Percentiles rank a stretch among this genome's conserved stretches.
These are phyloP conservation scores for Cyanoramphus novaezelandiae DNA, from an alignment of 2,113 vertebrate species.

Conservation along the genomic window DNA sequence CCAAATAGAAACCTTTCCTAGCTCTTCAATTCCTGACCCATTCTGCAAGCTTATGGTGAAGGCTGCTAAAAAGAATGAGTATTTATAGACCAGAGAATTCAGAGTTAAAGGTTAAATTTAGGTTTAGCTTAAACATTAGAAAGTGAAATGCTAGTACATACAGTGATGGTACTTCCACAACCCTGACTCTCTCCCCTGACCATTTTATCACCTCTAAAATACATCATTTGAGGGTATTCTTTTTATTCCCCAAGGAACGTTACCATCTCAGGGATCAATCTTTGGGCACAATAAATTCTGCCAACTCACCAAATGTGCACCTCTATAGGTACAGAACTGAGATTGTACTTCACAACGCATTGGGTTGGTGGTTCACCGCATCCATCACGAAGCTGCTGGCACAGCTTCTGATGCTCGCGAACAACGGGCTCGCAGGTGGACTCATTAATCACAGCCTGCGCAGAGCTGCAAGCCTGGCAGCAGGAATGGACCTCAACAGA, in stretches of 20 bases:
- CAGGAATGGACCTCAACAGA: background rate
- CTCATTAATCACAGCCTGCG: background rate
- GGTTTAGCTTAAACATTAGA: background rate
- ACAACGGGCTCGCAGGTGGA: background rate
- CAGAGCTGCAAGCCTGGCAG: background rate
- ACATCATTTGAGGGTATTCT: background rate
- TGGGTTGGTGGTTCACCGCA: background rate
- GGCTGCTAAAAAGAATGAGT: background rate
- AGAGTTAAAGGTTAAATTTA: background rate
- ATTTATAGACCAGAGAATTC: background rate
- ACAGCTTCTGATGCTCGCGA: background rate
- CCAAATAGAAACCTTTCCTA: background rate
- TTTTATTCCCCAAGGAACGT: background rate
- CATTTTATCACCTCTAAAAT: background rate
- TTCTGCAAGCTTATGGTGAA: background rate
- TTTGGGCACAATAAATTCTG: background rate
- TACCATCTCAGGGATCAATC: background rate
- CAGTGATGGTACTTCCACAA: background rate
- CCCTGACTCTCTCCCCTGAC: background rate
- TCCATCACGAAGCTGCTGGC: background rate
- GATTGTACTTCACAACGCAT: background rate
- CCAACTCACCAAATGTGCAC: background rate
- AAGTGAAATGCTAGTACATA: background rate
- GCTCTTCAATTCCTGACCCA: background rate
- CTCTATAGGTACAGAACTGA: background rate